Base-by-base conservation (phyloP, 2,797 vertebrate genomes). In the Karalla daura region DNA sequence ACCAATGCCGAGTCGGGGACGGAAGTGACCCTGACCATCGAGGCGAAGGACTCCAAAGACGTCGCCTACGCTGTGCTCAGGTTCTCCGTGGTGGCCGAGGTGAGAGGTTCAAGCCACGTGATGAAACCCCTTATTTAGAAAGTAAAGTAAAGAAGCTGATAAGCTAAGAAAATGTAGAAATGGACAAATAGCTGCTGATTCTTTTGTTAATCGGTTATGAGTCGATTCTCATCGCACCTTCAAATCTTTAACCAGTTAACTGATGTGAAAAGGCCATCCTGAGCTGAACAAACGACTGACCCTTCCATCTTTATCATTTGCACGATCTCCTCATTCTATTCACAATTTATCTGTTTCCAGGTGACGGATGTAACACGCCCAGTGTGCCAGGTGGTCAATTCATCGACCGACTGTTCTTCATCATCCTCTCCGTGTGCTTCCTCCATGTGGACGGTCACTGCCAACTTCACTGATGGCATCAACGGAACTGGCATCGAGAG, bases 1-100 rank as follows among this genome's bases (percentile, higher is more conserved):
- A 9, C 12, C 23, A 49, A 5, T 1, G 83, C 88, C 5, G 11
- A 47, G 1, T 86, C 89, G 5, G 93, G 93, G 63, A 87, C 86
- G 6, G 88, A 82, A 0, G 73, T 93, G 52, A 92, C 88, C 3
- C 63, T 94, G 0, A 93, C 85, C 11, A 88, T 94, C 10, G 85
- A 80, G 25, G 93, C 67, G 0, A 58, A 89, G 32, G 81, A 90
- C 20, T 46, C 24, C 14, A 65, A 20, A 0, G 90, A 94, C 63
- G 52, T 75, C 54, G 93, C 93, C 88, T 93, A 85, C 0, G 50
- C 49, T 4, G 73, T 93, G 1, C 61, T 92, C 17, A 76, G 81
- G 18, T 74, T 93, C 45, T 76, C 83, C 44, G 77, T 93, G 21
- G 1, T 7, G 13, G 32, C 75, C n/a, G 80, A 83, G 86, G 92